A percentile compares a stretch with the other conserved stretches of the same genome.
Conservation (phyloP, 2,113 vertebrate genomes). For the Falco punctatus region DNA sequence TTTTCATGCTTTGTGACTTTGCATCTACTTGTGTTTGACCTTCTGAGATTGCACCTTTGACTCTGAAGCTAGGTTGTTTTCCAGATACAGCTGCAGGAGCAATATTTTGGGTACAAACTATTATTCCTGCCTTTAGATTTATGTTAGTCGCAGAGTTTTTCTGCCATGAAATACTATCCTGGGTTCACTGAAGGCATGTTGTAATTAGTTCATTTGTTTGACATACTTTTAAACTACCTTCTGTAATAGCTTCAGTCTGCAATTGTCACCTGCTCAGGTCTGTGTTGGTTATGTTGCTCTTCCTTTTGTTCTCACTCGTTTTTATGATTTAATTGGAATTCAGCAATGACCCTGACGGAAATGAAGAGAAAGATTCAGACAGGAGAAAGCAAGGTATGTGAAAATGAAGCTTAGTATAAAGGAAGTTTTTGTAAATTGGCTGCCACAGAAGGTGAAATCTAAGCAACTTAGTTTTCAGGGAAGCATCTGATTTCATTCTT, state of each 20-base stretch:
- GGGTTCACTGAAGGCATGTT: not conserved
- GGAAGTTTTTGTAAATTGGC: not conserved
- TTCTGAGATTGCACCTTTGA: not conserved
- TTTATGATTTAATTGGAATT: slow-evolving; percentile 60
- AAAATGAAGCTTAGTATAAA: slow-evolving; percentile 17
- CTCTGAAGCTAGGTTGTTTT: not conserved
- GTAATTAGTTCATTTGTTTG: slow-evolving; percentile 33
- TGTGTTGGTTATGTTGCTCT: not conserved
- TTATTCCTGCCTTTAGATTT: slow-evolving; percentile 28
- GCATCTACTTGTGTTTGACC: not conserved
- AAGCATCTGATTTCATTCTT: not conserved
- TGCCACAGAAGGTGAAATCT: not conserved
- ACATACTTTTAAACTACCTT: not conserved
- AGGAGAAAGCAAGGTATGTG: not conserved
- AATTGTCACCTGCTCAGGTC: slow-evolving; percentile 2
- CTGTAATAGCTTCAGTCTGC: not conserved
- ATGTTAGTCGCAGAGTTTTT: not conserved
- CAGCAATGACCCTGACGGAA: slow-evolving; percentile 4
- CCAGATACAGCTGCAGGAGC: not conserved
- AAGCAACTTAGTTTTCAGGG: not conserved
- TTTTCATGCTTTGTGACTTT: not conserved
- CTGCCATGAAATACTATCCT: not conserved
- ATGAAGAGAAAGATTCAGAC: not conserved
- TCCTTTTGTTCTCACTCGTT: slow-evolving; percentile 23
- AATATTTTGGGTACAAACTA: not conserved